A percentile compares a stretch with the other conserved stretches of the same genome.
phyloP scores from a whole-genome alignment of 1,140 invertebrate species.

The Delia radicum region DNA sequence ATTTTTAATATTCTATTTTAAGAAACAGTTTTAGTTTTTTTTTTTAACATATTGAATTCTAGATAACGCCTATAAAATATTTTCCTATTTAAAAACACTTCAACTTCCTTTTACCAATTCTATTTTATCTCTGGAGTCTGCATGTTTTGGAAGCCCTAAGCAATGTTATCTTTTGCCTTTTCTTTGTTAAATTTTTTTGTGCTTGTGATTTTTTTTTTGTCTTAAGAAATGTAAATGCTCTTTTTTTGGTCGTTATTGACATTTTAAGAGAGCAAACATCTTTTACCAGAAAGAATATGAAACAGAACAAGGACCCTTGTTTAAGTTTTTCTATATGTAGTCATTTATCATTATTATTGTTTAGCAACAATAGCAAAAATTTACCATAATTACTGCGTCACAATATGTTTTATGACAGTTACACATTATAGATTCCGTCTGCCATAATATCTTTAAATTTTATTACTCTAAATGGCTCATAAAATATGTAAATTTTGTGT shows the following conservation, averaged over 20 bases:
- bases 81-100: background rate
- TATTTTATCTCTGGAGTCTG: no score
- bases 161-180: background rate
- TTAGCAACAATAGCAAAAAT: background rate
- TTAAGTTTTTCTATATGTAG: background rate
- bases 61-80: constrained; percentile 7
- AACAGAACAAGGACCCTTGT: no score
- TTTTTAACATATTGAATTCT: background rate
- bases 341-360: constrained; percentile 13
- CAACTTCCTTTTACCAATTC: no score
- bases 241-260: background rate
- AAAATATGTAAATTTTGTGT: constrained; percentile 6
- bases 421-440: background rate
- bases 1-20: background rate
- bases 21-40: background rate
- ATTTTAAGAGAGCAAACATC: background rate
- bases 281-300: no score
- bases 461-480: constrained; percentile 5
- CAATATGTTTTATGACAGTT: background rate
- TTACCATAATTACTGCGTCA: constrained; percentile 15
- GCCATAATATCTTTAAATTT: background rate
- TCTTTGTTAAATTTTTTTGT: background rate
- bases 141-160: background rate
- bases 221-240: background rate
- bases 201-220: constrained; percentile 7